Evolutionary conservation across 2,888 invertebrate species (phyloP).

Genomic region (Lasioglossum villosulum): DNA sequence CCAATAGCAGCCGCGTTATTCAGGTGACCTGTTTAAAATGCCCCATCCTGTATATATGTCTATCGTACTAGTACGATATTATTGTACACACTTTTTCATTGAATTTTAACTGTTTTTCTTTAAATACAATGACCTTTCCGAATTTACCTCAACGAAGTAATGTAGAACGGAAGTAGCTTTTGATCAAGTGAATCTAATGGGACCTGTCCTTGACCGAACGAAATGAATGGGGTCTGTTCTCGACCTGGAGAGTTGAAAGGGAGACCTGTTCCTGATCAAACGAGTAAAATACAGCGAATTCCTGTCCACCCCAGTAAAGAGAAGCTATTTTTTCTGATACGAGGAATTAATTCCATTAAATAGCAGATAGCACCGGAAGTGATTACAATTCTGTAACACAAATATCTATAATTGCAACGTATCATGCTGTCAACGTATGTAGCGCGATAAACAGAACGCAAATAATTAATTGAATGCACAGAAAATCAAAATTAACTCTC

Average conservation of each 20-base stretch:
- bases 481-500: too few relatives aligned
- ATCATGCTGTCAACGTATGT: neutral
- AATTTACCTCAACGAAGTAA: neutral
- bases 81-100: too few relatives aligned
- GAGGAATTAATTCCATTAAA: neutral
- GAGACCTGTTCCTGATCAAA: constrained; percentile 8
- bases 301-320: neutral
- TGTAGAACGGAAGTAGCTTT: neutral
- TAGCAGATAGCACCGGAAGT: neutral
- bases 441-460: too few relatives aligned
- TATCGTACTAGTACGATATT: too few relatives aligned
- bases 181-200: neutral
- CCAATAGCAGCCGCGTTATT: too few relatives aligned
- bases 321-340: neutral
- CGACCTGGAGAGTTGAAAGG: constrained; percentile 2
- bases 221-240: constrained; percentile 1
- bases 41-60: too few relatives aligned
- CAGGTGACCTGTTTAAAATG: too few relatives aligned
- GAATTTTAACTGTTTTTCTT: too few relatives aligned
- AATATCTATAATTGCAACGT: neutral
- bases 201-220: constrained; percentile 1
- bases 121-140: neutral
- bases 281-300: constrained; percentile 9
- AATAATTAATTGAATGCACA: too few relatives aligned
- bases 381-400: neutral